phyloP scores from a whole-genome alignment of 2,797 vertebrate genomes.

The Avahi laniger region DNA sequence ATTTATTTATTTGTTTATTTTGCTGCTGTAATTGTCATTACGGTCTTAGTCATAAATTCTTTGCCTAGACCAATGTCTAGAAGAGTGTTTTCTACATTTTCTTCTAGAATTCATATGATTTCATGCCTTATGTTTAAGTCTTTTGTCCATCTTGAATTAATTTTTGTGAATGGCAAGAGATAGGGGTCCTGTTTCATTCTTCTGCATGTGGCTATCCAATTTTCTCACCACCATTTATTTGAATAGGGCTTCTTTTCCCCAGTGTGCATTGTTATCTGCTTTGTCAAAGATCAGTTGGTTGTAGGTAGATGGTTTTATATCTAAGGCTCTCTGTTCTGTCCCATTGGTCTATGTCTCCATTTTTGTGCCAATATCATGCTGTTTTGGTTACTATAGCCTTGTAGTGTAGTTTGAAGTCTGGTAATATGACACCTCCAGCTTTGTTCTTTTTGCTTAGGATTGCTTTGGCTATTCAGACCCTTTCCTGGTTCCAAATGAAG shows the following conservation, averaged over 20 bases:
- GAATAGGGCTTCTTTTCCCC: not conserved
- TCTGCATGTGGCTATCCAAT: not conserved
- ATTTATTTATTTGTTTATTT: not conserved
- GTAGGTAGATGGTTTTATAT: not conserved
- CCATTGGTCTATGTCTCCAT: not conserved
- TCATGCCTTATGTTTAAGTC: not conserved
- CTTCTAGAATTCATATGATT: not conserved
- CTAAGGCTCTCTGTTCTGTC: not conserved
- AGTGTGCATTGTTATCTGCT: not conserved
- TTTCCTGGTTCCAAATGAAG: not conserved
- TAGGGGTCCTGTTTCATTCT: not conserved
- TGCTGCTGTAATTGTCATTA: not conserved
- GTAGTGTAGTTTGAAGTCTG: not conserved
- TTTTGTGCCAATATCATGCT: not conserved
- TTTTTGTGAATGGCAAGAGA: not conserved
- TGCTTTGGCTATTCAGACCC: not conserved
- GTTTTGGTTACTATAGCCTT: not conserved
- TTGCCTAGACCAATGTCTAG: not conserved
- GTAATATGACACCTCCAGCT: not conserved
- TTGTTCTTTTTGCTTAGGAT: not conserved
- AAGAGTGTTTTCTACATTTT: not conserved
- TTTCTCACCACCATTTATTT: not conserved
- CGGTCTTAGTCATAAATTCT: not conserved
- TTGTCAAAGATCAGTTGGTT: not conserved
- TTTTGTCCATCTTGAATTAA: not conserved